These are phyloP conservation scores for Cartodere bifasciata DNA, from an alignment of 2,888 invertebrate species.

Conservation along the genomic window DNA sequence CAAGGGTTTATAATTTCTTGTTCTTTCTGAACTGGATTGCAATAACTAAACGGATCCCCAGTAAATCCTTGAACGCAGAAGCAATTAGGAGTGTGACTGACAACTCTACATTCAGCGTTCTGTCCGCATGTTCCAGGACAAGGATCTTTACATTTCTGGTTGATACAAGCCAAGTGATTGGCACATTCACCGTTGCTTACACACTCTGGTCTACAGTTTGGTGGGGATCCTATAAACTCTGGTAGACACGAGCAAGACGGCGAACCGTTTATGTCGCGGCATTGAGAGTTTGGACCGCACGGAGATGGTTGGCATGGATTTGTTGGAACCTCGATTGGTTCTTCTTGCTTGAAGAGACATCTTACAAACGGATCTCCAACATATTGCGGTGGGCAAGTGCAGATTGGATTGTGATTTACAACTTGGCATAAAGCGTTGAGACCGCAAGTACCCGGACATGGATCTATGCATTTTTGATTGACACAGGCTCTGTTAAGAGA, in stretches of 20 bases:
- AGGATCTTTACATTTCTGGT: constrained; percentile 62
- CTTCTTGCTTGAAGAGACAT: constrained; percentile 41
- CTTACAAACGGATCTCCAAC: constrained; percentile 55
- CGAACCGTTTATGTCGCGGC: constrained; percentile 38
- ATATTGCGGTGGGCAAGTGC: constrained; percentile 39
- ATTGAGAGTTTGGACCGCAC: constrained; percentile 55
- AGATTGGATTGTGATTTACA: constrained; percentile 45
- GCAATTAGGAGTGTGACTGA: constrained; percentile 59
- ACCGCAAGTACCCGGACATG: constrained; percentile 45
- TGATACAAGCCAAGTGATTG: constrained; percentile 56
- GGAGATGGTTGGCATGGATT: constrained; percentile 58
- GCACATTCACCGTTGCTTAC: constrained; percentile 58
- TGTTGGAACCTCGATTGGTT: constrained; percentile 20
- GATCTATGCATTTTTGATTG: constrained; percentile 48
- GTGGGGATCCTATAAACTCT: constrained; percentile 49
- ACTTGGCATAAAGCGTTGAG: constrained; percentile 42
- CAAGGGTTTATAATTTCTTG: constrained; percentile 29
- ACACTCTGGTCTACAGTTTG: constrained; percentile 65
- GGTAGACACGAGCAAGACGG: constrained; percentile 49
- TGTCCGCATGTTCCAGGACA: constrained; percentile 65
- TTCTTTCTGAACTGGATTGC: constrained; percentile 27
- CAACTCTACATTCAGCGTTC: constrained; percentile 57
- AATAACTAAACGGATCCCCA: constrained; percentile 55
- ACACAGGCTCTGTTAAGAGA: constrained; percentile 41
- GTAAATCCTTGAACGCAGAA: constrained; percentile 43